These are phyloP conservation scores for Hemichromis elongatus DNA, from an alignment of 2,113 vertebrate species.

Conservation along the genomic window DNA sequence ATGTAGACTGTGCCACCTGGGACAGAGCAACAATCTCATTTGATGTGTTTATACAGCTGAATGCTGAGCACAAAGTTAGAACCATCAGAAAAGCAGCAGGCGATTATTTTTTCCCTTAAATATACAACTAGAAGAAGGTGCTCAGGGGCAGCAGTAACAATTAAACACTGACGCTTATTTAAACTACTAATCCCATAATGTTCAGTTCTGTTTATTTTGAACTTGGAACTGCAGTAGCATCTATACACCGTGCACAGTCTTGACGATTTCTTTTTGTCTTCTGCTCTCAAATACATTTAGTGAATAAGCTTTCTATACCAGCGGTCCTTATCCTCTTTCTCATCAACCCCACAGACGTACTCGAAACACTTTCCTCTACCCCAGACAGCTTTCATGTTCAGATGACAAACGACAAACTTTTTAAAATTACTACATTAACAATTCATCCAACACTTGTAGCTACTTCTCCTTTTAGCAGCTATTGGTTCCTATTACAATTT, in stretches of 20 bases:
- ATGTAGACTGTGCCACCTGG: background rate
- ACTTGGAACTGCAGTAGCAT: background rate
- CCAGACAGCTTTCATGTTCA: background rate
- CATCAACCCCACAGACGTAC: background rate
- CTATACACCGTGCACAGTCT: background rate
- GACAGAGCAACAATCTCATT: constrained; percentile 1
- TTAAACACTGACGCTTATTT: background rate
- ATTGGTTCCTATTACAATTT: background rate
- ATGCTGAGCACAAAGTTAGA: background rate
- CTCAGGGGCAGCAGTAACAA: background rate
- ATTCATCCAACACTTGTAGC: background rate
- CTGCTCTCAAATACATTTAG: background rate
- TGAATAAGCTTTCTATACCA: background rate
- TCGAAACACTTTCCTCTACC: background rate
- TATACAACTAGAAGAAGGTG: background rate
- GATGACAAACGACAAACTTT: background rate
- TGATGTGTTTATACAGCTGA: constrained; percentile 16
- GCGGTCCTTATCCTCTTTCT: background rate
- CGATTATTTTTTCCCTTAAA: background rate
- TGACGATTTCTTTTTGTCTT: background rate
- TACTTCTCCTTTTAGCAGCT: background rate
- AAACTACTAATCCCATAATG: background rate
- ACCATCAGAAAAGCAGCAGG: background rate
- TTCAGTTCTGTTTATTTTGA: background rate
- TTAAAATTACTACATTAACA: background rate